Evolutionary conservation across 2,113 vertebrate species (phyloP).

Genomic region (Amphiprion ocellaris): DNA sequence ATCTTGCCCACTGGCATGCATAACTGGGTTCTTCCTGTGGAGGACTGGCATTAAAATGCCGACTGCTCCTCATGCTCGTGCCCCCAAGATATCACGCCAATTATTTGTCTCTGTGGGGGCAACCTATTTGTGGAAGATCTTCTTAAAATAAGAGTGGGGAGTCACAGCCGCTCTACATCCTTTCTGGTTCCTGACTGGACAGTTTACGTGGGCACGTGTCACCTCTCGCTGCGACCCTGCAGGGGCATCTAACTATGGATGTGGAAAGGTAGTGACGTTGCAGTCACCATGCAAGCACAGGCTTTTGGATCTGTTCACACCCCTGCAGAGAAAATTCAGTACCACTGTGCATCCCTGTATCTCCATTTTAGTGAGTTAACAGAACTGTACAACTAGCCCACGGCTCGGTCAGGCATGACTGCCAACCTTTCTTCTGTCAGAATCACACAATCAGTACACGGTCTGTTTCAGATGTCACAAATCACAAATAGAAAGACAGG

Average conservation of each 20-base stretch:
- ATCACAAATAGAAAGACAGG: slow-evolving; percentile 13
- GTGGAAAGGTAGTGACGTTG: slow-evolving; percentile 63
- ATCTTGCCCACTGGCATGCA: slow-evolving; percentile 53
- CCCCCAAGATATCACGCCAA: slow-evolving; percentile 80
- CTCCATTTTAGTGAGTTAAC: slow-evolving; percentile 70
- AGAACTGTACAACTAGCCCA: slow-evolving; percentile 61
- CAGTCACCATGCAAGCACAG: slow-evolving; percentile 39
- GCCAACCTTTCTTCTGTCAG: slow-evolving; percentile 25
- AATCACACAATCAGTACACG: slow-evolving; percentile 9
- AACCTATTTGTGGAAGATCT: slow-evolving; percentile 76
- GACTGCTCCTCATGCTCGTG: slow-evolving; percentile 71
- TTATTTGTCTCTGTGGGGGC: slow-evolving; percentile 81
- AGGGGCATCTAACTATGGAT: slow-evolving; percentile 55
- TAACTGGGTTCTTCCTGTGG: slow-evolving; percentile 72
- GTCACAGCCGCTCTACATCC: slow-evolving; percentile 54
- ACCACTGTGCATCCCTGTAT: slow-evolving; percentile 58
- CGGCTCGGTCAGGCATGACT: slow-evolving; percentile 53
- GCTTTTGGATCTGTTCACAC: slow-evolving; percentile 69
- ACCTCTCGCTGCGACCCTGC: slow-evolving; percentile 66
- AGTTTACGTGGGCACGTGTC: slow-evolving; percentile 61
- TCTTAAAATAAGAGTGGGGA: slow-evolving; percentile 72
- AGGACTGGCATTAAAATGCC: slow-evolving; percentile 73
- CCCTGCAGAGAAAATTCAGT: slow-evolving; percentile 69
- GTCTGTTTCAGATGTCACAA: slow-evolving; percentile 16
- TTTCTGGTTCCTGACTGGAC: slow-evolving; percentile 74